Percentiles rank a stretch among this genome's conserved stretches.
Conservation (phyloP, 2,888 invertebrate genomes). For the Coecobrya sp. region DNA sequence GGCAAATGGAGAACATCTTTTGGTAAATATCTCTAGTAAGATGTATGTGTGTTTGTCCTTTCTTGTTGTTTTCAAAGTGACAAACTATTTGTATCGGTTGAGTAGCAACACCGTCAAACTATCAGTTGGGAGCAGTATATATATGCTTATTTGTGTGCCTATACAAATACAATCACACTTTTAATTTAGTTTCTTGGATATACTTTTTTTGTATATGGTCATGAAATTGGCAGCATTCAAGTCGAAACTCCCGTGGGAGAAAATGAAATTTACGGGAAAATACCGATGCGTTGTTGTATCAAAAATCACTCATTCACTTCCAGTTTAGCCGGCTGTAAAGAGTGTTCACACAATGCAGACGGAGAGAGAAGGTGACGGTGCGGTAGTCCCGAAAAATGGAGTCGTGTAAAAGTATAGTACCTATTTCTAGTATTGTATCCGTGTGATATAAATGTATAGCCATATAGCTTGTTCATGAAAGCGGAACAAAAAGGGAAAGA, state of each 20-base stretch:
- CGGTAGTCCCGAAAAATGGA: neutral
- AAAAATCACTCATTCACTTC: conserved; percentile 14
- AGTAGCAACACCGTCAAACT: neutral
- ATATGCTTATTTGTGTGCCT: neutral
- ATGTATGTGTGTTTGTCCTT: neutral
- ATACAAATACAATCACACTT: neutral
- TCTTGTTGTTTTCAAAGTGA: neutral
- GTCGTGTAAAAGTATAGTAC: neutral
- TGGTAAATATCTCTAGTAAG: neutral
- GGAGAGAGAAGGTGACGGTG: neutral
- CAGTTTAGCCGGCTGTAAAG: conserved; percentile 16
- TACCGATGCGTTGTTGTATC: neutral
- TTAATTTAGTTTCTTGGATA: no score
- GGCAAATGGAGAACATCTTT: neutral
- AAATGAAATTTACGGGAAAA: conserved; percentile 7
- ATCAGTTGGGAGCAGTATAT: neutral
- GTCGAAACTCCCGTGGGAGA: conserved; percentile 30
- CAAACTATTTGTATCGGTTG: neutral
- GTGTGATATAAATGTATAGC: no score
- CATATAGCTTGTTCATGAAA: neutral
- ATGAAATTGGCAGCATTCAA: conserved; percentile 12
- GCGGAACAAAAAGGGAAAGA: neutral
- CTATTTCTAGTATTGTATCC: neutral
- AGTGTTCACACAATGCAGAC: neutral
- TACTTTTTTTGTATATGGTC: no score